Conservation (phyloP, 2,113 vertebrate species). For the Tinamus guttatus region DNA sequence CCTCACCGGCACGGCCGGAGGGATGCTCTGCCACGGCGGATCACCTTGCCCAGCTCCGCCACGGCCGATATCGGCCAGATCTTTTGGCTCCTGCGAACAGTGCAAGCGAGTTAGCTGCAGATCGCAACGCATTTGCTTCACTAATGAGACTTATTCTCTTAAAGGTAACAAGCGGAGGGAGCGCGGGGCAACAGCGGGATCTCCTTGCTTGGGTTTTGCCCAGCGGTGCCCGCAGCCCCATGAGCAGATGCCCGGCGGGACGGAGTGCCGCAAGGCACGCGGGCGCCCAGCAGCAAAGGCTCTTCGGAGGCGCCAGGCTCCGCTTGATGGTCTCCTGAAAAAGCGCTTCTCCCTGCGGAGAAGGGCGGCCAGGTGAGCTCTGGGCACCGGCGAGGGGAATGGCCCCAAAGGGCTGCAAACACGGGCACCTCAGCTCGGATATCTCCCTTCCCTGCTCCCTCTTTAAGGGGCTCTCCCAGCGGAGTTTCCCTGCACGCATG, state of each 20-base stretch:
- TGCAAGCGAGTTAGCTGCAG: not conserved
- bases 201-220: not conserved
- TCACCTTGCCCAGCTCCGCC: not conserved
- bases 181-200: not conserved
- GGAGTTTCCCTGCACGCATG: not conserved
- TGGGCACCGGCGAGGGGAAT: not conserved
- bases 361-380: not conserved
- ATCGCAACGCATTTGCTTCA: not conserved
- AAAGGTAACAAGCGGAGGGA: not conserved
- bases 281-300: not conserved
- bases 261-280: not conserved
- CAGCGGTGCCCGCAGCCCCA: not conserved
- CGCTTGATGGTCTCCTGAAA: not conserved
- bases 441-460: not conserved
- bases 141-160: not conserved
- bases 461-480: not conserved
- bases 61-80: not conserved
- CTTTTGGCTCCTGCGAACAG: not conserved
- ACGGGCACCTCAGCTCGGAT: too few relatives aligned
- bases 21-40: too few relatives aligned
- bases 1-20: too few relatives aligned
- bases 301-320: not conserved
- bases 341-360: not conserved
- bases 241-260: not conserved
- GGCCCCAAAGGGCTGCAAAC: too few relatives aligned